Evolutionary conservation across 2,113 vertebrate genomes (phyloP).

Genomic region (Laticauda laticaudata): DNA sequence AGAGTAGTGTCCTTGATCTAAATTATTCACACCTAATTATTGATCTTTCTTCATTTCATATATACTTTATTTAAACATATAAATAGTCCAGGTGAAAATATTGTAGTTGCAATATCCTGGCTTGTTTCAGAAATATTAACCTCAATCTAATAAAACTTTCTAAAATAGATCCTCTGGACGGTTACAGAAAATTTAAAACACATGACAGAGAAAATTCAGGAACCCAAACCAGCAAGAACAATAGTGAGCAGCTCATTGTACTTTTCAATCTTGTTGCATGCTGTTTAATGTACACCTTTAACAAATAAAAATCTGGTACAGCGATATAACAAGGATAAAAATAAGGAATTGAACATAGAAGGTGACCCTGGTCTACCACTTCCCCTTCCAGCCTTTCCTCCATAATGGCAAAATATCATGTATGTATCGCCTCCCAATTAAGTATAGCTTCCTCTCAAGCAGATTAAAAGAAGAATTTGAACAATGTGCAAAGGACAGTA

Average conservation of each 20-base stretch:
- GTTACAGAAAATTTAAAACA: neutral
- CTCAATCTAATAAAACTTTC: neutral
- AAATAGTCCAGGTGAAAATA: neutral
- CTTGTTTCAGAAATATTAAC: neutral
- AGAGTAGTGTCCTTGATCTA: neutral
- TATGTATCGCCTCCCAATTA: neutral
- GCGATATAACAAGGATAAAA: neutral
- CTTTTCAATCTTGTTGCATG: neutral
- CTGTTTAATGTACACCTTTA: neutral
- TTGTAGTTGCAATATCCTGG: neutral
- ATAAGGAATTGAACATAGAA: neutral
- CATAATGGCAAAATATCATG: neutral
- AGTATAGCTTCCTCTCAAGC: neutral
- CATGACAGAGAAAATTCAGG: neutral
- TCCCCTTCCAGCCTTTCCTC: neutral
- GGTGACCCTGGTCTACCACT: too few relatives aligned
- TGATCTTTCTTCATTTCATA: neutral
- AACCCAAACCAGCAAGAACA: neutral
- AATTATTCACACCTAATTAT: neutral
- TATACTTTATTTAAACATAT: neutral
- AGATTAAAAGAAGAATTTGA: neutral
- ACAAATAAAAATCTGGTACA: neutral
- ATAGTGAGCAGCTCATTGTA: neutral
- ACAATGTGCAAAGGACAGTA: neutral
- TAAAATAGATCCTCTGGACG: neutral